Base-by-base conservation (phyloP, 2,888 invertebrate genomes). In the Drosophila borealis region DNA sequence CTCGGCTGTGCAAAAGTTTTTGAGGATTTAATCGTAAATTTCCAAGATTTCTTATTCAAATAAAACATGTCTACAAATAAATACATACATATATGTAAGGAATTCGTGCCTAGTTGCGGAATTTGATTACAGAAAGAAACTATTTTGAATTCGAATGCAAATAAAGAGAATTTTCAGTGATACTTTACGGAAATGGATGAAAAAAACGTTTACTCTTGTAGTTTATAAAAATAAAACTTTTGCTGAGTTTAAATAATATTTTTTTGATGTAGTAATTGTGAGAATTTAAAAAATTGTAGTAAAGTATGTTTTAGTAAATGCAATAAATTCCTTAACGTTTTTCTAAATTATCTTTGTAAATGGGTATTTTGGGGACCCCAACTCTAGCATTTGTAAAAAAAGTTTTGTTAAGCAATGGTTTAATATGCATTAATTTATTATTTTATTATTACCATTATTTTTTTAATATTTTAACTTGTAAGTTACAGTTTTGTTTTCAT, bases 1-100 rank as follows among this genome's bases (percentile, higher is more conserved):
- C 65, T 70, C 65, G 56, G 49, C 67, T 55, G 54, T 46, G 70
- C 54, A 10, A 80, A 80, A 75, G 41, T 82, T 80, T 54, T 42
- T 46, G 39, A 48, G 49, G 80, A 75, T 65, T 80, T 82, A 73
- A 73, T 80, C 55, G 48, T 50, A 75, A 51, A 78, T 72, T 70
- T 60, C 41, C 55, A 57, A 54, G 76, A 76, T 76, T 61, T 68
- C 53, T 44, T 74, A 64, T 57, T 59, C 78, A 54, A 57, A 49
- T 60, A 45, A 60, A 48, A 45, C 62, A 66, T 59, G 41, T 34
- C 39, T 51, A 44, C 34, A 34, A 8, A 6, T 3, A 6, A n/a
- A 6, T 17, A 10, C 10, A n/a, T 25, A 11, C 19, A 14, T 36
- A 49, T 14, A 10, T 48, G 11, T 37, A 37, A 8, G 21, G 9